Percentiles rank a stretch among this genome's conserved stretches.
These are phyloP conservation scores for Hipparchia sbordonii DNA, from an alignment of 2,888 invertebrate genomes.

Conservation along the genomic window DNA sequence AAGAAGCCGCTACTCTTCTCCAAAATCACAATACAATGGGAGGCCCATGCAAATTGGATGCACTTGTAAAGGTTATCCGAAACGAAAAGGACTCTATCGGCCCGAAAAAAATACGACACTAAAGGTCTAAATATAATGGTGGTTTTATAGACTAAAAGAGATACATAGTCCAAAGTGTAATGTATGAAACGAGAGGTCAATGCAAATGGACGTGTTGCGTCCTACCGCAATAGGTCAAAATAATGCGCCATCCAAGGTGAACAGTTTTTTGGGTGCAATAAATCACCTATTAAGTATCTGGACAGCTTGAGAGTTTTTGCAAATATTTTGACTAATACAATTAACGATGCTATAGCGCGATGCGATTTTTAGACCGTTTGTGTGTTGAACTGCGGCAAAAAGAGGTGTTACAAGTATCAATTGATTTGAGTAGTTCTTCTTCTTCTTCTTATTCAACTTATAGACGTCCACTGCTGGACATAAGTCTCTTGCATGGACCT, in stretches of 20 bases:
- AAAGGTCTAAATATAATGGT: conserved; percentile 17
- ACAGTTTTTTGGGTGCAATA: conserved; percentile 42
- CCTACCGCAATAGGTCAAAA: conserved; percentile 60
- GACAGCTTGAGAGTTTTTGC: background rate
- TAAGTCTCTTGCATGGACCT: too few species aligned
- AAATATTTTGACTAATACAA: background rate
- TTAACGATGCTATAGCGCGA: background rate
- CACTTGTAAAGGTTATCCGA: conserved; percentile 35
- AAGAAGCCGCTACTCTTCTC: conserved; percentile 20
- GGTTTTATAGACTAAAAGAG: conserved; percentile 9
- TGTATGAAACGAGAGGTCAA: conserved; percentile 28
- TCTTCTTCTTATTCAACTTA: too few species aligned
- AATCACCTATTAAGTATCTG: conserved; percentile 27
- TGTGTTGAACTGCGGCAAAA: too few species aligned
- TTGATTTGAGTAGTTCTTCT: too few species aligned
- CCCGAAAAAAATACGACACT: background rate
- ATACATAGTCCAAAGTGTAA: conserved; percentile 22
- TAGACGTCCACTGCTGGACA: too few species aligned
- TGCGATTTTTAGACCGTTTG: too few species aligned
- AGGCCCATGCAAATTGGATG: conserved; percentile 46
- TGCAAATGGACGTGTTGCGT: conserved; percentile 37
- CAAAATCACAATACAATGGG: conserved; percentile 25
- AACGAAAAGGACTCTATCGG: background rate
- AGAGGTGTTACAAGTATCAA: too few species aligned
- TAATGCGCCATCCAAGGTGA: conserved; percentile 48